Conservation (phyloP, 2,113 vertebrate genomes). For the Crotalus helleri region DNA sequence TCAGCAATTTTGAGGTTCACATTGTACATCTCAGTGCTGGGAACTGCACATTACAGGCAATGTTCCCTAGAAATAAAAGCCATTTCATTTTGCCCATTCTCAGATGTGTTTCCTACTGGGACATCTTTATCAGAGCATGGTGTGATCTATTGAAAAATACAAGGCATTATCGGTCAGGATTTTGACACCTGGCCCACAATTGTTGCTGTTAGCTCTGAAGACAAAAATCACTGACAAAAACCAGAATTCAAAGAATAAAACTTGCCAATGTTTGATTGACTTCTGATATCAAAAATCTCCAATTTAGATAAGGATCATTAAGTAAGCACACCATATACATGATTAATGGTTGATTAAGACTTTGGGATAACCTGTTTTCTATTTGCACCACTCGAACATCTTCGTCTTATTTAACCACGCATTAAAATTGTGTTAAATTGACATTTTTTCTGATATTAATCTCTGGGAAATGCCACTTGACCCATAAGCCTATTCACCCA, state of each 20-base stretch:
- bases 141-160: conserved; percentile 57
- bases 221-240: conserved; percentile 46
- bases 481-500: background rate
- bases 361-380: background rate
- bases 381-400: background rate
- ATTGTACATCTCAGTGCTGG: conserved; percentile 28
- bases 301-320: background rate
- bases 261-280: background rate
- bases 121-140: conserved; percentile 48
- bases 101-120: conserved; percentile 44
- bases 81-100: conserved; percentile 51
- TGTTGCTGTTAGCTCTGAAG: conserved; percentile 46
- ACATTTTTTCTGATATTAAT: background rate
- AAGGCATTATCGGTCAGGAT: conserved; percentile 35
- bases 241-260: conserved; percentile 19
- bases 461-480: background rate
- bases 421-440: background rate
- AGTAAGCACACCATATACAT: background rate
- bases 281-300: background rate
- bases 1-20: conserved; percentile 47
- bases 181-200: background rate
- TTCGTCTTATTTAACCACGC: background rate
- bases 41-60: conserved; percentile 54
- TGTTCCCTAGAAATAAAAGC: conserved; percentile 55
- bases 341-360: background rate